Percentiles rank a stretch among this genome's conserved stretches.
Conservation (phyloP, 2,888 invertebrate species). For the Rhaphigaster nebulosa region DNA sequence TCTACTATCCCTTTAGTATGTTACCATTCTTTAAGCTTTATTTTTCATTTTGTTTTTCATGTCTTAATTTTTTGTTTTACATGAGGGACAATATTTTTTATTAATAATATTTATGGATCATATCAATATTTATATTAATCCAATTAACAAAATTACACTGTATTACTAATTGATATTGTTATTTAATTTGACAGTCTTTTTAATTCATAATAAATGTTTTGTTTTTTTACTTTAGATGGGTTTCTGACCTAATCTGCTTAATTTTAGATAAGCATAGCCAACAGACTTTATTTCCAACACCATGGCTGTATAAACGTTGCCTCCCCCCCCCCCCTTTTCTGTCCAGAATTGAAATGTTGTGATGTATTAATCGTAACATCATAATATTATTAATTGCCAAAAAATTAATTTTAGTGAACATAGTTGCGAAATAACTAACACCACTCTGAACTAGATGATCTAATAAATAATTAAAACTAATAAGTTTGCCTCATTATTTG, state of each 20-base stretch:
- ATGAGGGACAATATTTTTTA: neutral
- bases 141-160: neutral
- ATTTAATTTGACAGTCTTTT: neutral
- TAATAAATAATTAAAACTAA: neutral
- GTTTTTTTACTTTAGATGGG: neutral
- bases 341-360: neutral
- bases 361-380: neutral
- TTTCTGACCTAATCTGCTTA: no score
- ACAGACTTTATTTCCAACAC: no score
- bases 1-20: neutral
- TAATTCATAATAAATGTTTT: neutral
- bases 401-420: neutral
- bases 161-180: neutral
- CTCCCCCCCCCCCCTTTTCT: neutral
- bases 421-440: neutral
- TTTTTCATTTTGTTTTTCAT: neutral
- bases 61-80: neutral
- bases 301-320: no score
- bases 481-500: neutral
- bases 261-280: no score
- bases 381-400: neutral
- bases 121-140: neutral
- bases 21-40: neutral
- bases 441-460: neutral
- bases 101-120: neutral